Evolutionary conservation across 2,888 invertebrate species (phyloP), one percentile per base, ranked within the genome.

Genomic region (Ceratothoa steindachneri): DNA sequence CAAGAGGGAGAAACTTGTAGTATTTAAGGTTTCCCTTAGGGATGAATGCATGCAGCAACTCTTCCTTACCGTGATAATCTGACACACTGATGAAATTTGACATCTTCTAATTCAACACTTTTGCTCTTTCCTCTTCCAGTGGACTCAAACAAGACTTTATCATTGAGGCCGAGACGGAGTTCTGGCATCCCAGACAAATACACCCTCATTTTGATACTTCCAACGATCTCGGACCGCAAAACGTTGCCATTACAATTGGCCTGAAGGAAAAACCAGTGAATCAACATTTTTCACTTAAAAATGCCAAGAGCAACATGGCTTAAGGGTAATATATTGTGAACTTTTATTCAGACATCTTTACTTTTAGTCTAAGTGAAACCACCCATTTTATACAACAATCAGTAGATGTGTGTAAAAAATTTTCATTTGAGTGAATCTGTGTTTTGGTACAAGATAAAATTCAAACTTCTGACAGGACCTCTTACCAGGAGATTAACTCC

Each of bases 141-240:
- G 81, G 95, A 95, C 85, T 99, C 97, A 86, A 99, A 99, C 0
- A 98, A 86, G 41, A 71, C 93, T 86, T 98, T 99, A 84, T 99
- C 98, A 85, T 99, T 99, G 1, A 99, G 87, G 0, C 98, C 98
- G 28, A 99, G 87, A 66, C 98, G 89, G 71, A 99, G 85, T 84
- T 99, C 98, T 0, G 98, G 98, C 98, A 99, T 99, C 9, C 98
- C 98, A 5, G 96, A 95, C 41, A 99, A 85, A 84, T 97, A 98
- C 0, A 98, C 98, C 80, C 98, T 88, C 98, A 99, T 99, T 87
- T 97, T 97, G 74, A 99, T 96, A 72, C 95, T 94, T 70, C 98
- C 98, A 19, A 98, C 97, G 81, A 99, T 98, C 86, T 99, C 98
- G 85, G 96, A 97, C 69, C 97, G 89, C 71, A 99, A 85, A 1